A percentile compares a stretch with the other conserved stretches of the same genome.
phyloP scores from a whole-genome alignment of 2,113 vertebrate species.

The Burhinus bistriatus region DNA sequence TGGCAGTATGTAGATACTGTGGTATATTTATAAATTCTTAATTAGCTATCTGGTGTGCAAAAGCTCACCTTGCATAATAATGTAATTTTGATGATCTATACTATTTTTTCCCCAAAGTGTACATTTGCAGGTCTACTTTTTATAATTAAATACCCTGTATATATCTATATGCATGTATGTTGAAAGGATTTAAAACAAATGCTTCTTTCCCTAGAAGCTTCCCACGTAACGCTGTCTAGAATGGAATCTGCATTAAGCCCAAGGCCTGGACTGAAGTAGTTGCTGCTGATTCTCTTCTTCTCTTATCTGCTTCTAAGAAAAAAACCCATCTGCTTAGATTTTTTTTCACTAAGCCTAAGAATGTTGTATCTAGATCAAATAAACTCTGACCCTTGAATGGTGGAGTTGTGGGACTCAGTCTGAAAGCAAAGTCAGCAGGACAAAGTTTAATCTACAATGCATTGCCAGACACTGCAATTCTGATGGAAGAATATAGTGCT shows the following conservation, averaged over 20 bases:
- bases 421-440: constrained; percentile 56
- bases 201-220: background rate
- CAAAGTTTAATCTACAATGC: constrained; percentile 59
- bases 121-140: background rate
- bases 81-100: background rate
- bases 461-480: background rate
- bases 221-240: background rate
- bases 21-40: background rate
- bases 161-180: background rate
- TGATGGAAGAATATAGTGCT: background rate
- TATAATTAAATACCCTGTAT: background rate
- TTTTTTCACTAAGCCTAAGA: constrained; percentile 30
- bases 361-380: constrained; percentile 64
- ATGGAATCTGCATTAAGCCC: background rate
- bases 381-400: constrained; percentile 65
- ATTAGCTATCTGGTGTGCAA: background rate
- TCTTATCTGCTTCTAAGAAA: constrained; percentile 52
- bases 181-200: background rate
- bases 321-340: background rate
- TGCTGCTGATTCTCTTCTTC: constrained; percentile 16
- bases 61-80: background rate
- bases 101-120: background rate
- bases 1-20: background rate
- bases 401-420: background rate
- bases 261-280: background rate